phyloP scores from a whole-genome alignment of 1,140 invertebrate genomes.

The Lethrus apterus region DNA sequence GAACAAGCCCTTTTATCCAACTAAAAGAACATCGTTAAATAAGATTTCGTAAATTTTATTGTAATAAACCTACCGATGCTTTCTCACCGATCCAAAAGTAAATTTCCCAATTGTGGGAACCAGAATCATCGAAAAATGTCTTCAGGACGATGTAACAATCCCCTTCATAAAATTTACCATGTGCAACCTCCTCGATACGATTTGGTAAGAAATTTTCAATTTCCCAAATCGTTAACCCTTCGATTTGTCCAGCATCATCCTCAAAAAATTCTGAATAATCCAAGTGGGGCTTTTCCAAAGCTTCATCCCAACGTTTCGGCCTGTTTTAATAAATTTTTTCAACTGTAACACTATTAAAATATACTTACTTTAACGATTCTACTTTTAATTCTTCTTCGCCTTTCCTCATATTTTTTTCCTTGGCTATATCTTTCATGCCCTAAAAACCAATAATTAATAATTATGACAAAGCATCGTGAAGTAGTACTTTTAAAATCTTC shows the following conservation, averaged over 20 bases:
- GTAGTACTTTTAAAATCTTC: conserved; percentile 77
- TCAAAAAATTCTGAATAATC: conserved; percentile 99
- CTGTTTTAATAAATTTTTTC: conserved; percentile 40
- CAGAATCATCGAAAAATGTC: conserved; percentile 80
- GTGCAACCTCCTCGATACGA: conserved; percentile 79
- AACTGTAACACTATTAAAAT: conserved; percentile 16
- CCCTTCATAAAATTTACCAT: conserved; percentile 98
- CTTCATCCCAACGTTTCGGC: conserved; percentile 88
- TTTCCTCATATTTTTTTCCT: conserved; percentile 70
- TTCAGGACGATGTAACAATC: conserved; percentile 98
- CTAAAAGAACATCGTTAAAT: conserved; percentile 41
- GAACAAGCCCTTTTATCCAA: conserved; percentile 97
- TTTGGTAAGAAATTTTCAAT: conserved; percentile 99
- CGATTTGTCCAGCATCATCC: conserved; percentile 88
- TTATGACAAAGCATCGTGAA: not conserved
- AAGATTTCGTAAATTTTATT: not conserved
- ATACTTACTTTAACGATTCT: conserved; percentile 59
- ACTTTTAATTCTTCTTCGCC: conserved; percentile 53
- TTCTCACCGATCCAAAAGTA: conserved; percentile 99
- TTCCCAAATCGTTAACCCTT: conserved; percentile 89
- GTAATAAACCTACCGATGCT: conserved; percentile 65
- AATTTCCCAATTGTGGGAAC: conserved; percentile 87
- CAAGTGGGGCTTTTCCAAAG: conserved; percentile 88
- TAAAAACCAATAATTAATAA: conserved; percentile 31
- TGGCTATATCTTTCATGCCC: conserved; percentile 97